Evolutionary conservation across 2,113 vertebrate species (phyloP), one percentile per base, ranked within the genome.

Genomic region (Eurystomus gularis): DNA sequence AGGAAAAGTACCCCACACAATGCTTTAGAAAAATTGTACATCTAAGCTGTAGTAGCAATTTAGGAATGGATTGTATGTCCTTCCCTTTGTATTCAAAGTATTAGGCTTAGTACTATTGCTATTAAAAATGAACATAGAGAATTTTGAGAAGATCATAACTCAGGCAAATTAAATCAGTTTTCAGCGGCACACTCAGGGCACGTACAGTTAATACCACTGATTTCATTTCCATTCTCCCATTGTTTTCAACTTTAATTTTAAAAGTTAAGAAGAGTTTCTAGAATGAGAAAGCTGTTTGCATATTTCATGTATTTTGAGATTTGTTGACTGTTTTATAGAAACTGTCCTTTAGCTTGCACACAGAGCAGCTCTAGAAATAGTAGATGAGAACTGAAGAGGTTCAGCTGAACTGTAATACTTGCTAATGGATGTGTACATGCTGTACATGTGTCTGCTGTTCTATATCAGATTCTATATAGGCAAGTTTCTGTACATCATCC

Each of bases 391-490:
- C 13, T 51, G 35, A 62, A 69, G n/a, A 28, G 10, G 14, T 84
- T 94, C 31, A 10, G 11, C 13, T 42, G 64, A 82, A 64, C 39
- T 49, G 20, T 51, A 21, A 11, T 20, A 13, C 16, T 49, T 83
- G 29, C 23, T 58, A 3, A n/a, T 68, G 57, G 35, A 39, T 49
- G 15, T 24, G 33, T 23, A 8, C 0, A 0, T 66, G 33, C 35
- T 15, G 25, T 19, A 11, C 33, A 28, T 11, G 17, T 44, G 7
- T 72, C 35, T 91, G 42, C 46, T 82, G 1, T 82, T 68, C 60
- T 37, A 0, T 15, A 10, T 18, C 35, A 64, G 11, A 11, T 49
- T 66, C 14, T 25, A 4, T 33, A 24, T 29, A 37, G 49, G 11
- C 58, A 42, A 29, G 33, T 51, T 86, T 81, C 48, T 86, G 28